These are phyloP conservation scores for Mongoloraphidia duomilia DNA, from an alignment of 2,888 invertebrate species.

Conservation along the genomic window DNA sequence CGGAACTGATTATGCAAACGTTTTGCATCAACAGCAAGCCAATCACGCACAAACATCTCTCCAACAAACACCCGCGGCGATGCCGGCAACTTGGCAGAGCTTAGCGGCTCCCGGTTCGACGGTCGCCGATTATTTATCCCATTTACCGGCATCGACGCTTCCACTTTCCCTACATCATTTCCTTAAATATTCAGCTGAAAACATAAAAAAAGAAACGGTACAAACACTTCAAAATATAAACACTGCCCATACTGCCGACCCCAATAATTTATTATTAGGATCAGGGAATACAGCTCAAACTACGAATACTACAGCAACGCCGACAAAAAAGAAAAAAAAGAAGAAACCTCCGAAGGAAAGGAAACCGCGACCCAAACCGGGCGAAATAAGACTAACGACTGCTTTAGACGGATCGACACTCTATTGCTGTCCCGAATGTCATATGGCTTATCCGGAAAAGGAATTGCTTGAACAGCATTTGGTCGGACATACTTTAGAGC, in stretches of 20 bases:
- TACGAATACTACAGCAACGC: constrained; percentile 23
- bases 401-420: constrained; percentile 71
- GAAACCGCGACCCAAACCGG: constrained; percentile 71
- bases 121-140: constrained; percentile 73
- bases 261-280: constrained; percentile 23
- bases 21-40: constrained; percentile 1
- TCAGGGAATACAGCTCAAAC: constrained; percentile 18
- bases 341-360: constrained; percentile 65
- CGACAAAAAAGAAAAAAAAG: constrained; percentile 63
- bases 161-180: constrained; percentile 72
- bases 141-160: constrained; percentile 55
- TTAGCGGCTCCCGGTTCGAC: constrained; percentile 51
- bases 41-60: constrained; percentile 18
- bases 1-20: background rate
- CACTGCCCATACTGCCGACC: constrained; percentile 15
- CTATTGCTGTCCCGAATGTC: constrained; percentile 78
- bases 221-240: constrained; percentile 25
- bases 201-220: constrained; percentile 55
- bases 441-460: constrained; percentile 80
- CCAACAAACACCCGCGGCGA: constrained; percentile 31
- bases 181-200: constrained; percentile 66
- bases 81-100: constrained; percentile 56
- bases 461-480: constrained; percentile 72
- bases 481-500: constrained; percentile 73
- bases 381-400: constrained; percentile 66